phyloP scores from a whole-genome alignment of 2,113 vertebrate genomes.

The Perca flavescens region DNA sequence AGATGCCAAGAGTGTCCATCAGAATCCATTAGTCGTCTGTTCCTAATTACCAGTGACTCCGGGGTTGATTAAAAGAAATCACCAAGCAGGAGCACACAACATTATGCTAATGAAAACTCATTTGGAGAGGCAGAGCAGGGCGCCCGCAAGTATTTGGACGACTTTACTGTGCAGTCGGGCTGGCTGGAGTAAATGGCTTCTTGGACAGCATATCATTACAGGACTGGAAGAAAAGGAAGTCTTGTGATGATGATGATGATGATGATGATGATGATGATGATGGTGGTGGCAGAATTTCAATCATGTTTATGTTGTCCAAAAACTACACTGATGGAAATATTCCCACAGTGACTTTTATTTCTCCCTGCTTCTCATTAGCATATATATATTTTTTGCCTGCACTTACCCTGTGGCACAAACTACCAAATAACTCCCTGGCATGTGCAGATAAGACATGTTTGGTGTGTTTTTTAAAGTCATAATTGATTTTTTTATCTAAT shows the following conservation, averaged over 20 bases:
- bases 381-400: slow-evolving; percentile 36
- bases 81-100: slow-evolving; percentile 72
- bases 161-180: slow-evolving; percentile 39
- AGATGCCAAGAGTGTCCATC: slow-evolving; percentile 72
- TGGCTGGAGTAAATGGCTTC: slow-evolving; percentile 59
- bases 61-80: slow-evolving; percentile 83
- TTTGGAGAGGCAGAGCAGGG: slow-evolving; percentile 72
- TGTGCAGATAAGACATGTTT: slow-evolving; percentile 64
- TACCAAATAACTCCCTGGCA: slow-evolving; percentile 58
- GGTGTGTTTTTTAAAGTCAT: slow-evolving; percentile 40
- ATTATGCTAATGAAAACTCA: slow-evolving; percentile 83
- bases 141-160: slow-evolving; percentile 65
- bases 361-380: slow-evolving; percentile 54
- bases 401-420: slow-evolving; percentile 53
- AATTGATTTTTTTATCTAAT: slow-evolving; percentile 72
- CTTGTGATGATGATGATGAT: slow-evolving; percentile 58
- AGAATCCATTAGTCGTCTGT: slow-evolving; percentile 78
- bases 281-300: slow-evolving; percentile 61
- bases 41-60: slow-evolving; percentile 80
- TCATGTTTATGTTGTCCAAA: slow-evolving; percentile 57
- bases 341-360: slow-evolving; percentile 25
- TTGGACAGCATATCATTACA: slow-evolving; percentile 67
- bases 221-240: slow-evolving; percentile 29
- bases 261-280: slow-evolving; percentile 30
- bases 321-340: slow-evolving; percentile 40